Conservation (phyloP, 2,888 invertebrate genomes). For the Leptarthrus brevirostris region DNA sequence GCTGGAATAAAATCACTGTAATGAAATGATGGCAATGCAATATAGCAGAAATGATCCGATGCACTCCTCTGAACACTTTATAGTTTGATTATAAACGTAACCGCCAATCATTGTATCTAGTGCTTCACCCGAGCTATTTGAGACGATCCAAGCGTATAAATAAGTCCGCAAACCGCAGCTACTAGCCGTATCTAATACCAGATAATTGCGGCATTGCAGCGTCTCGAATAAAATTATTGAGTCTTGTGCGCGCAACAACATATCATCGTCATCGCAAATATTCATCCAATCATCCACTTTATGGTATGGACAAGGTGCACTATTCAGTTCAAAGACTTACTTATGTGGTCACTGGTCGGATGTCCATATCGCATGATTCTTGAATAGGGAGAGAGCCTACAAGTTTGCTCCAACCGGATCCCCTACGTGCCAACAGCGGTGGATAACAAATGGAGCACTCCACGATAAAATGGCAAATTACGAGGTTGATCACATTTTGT, state of each 20-base stretch:
- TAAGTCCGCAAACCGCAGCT: slow-evolving; percentile 24
- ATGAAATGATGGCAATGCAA: background rate
- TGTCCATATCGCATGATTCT: background rate
- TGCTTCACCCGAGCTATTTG: slow-evolving; percentile 19
- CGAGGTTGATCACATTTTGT: slow-evolving; percentile 30
- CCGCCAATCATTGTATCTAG: slow-evolving; percentile 16
- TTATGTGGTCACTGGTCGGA: slow-evolving; percentile 19
- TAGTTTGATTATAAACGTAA: slow-evolving; percentile 2
- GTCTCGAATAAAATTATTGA: slow-evolving; percentile 16
- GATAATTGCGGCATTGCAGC: slow-evolving; percentile 25
- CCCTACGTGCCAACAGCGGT: background rate
- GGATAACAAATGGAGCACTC: slow-evolving; percentile 24
- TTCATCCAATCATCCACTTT: slow-evolving; percentile 36
- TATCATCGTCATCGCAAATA: slow-evolving; percentile 29
- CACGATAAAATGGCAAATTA: slow-evolving; percentile 37
- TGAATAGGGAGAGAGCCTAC: background rate
- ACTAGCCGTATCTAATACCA: slow-evolving; percentile 34
- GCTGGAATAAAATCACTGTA: background rate
- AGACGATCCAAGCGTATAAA: slow-evolving; percentile 21
- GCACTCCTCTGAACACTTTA: background rate
- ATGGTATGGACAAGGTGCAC: slow-evolving; percentile 35
- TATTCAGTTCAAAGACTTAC: slow-evolving; percentile 38
- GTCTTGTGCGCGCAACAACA: slow-evolving; percentile 24
- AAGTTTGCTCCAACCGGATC: background rate
- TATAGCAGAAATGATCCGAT: background rate